Evolutionary conservation across 1,140 invertebrate species (phyloP).

Genomic region (Drosophila sucinea): DNA sequence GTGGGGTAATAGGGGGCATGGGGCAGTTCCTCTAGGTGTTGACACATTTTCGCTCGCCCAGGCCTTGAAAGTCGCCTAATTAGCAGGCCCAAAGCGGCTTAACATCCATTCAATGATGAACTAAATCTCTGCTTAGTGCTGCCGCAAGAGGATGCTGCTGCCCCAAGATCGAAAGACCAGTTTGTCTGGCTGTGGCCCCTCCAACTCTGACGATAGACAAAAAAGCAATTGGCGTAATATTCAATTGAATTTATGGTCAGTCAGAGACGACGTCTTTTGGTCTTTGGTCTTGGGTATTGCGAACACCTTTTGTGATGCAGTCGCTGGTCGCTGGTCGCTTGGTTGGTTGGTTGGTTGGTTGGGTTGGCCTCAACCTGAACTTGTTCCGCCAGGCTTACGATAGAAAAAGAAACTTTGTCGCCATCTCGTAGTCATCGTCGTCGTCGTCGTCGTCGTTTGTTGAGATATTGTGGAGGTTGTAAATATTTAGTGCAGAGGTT

Average conservation of each 20-base stretch:
- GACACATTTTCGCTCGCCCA: slow-evolving; percentile 71
- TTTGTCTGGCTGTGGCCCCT: slow-evolving; percentile 49
- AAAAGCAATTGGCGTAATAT: slow-evolving; percentile 82
- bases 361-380: slow-evolving; percentile 68
- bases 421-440: slow-evolving; percentile 18
- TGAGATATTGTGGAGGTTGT: slow-evolving; percentile 81
- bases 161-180: slow-evolving; percentile 31
- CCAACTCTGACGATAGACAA: slow-evolving; percentile 69
- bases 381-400: slow-evolving; percentile 68
- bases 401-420: slow-evolving; percentile 66
- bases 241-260: slow-evolving; percentile 83
- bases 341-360: neutral
- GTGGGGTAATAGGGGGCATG: slow-evolving; percentile 30
- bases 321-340: slow-evolving; percentile 22
- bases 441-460: slow-evolving; percentile 52
- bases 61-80: slow-evolving; percentile 71
- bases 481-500: slow-evolving; percentile 82
- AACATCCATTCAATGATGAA: slow-evolving; percentile 60
- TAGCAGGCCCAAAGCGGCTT: slow-evolving; percentile 75
- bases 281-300: slow-evolving; percentile 27
- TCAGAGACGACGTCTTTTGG: slow-evolving; percentile 74
- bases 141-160: neutral
- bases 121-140: slow-evolving; percentile 68
- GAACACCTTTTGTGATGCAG: slow-evolving; percentile 22
- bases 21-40: slow-evolving; percentile 61